phyloP scores from a whole-genome alignment of 2,113 vertebrate genomes.

The Triplophysa siluroides region DNA sequence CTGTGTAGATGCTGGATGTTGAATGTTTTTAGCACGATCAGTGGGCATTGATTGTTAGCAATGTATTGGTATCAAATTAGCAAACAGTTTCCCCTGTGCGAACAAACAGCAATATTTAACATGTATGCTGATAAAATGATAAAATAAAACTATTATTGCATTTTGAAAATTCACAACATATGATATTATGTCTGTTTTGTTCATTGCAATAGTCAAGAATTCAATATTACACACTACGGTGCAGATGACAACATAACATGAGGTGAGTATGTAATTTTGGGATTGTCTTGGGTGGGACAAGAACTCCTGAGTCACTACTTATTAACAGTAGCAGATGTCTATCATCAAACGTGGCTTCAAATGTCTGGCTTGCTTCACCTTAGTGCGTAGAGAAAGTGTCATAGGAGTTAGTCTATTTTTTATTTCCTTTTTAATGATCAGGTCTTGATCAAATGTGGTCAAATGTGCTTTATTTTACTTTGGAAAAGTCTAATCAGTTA shows the following conservation, averaged over 20 bases:
- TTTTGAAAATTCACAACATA: background rate
- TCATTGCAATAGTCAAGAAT: background rate
- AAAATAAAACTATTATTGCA: background rate
- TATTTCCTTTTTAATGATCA: too few relatives aligned
- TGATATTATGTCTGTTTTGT: background rate
- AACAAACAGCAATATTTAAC: background rate
- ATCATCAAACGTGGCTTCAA: background rate
- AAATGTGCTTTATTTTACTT: too few relatives aligned
- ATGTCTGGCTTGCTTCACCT: background rate
- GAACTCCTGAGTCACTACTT: conserved; percentile 33
- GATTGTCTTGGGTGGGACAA: conserved; percentile 43
- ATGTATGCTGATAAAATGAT: background rate
- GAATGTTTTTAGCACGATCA: too few relatives aligned
- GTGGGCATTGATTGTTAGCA: too few relatives aligned
- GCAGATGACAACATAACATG: conserved; percentile 7
- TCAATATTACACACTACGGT: background rate
- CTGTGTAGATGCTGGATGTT: conserved; percentile 57
- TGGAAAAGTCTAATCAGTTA: too few relatives aligned
- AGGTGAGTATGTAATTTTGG: conserved; percentile 48
- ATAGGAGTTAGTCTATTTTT: too few relatives aligned
- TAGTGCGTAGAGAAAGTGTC: too few relatives aligned
- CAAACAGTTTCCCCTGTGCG: background rate
- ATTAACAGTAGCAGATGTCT: background rate
- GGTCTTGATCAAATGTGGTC: too few relatives aligned
- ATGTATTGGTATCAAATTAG: background rate